Conservation (phyloP, 1,140 invertebrate genomes). For the Gonatopus flavifemur region DNA sequence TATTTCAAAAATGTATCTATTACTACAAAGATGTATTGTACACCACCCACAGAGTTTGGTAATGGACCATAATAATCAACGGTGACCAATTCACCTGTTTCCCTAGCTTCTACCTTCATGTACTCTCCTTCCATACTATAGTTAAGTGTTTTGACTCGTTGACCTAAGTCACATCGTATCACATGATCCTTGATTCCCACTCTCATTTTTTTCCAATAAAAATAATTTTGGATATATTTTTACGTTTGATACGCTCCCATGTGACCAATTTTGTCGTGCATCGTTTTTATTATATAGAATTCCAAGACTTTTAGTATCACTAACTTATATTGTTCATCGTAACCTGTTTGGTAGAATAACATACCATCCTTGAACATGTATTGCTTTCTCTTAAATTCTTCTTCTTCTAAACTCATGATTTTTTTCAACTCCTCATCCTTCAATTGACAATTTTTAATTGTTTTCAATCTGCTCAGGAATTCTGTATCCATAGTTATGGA, state of each 20-base stretch:
- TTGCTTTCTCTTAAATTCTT: too few relatives aligned
- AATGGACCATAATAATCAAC: too few relatives aligned
- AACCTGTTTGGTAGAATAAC: not conserved
- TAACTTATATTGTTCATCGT: not conserved
- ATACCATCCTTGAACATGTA: not conserved
- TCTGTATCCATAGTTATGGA: not conserved
- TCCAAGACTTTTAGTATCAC: too few relatives aligned
- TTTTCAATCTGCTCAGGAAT: not conserved
- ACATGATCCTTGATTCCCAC: not conserved
- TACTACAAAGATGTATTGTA: too few relatives aligned
- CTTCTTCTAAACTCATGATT: too few relatives aligned
- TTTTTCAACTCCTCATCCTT: not conserved
- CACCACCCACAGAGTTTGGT: too few relatives aligned
- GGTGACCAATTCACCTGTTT: too few relatives aligned
- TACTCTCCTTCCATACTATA: too few relatives aligned
- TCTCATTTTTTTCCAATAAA: slow-evolving; percentile 5
- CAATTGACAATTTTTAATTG: not conserved
- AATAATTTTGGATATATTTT: slow-evolving; percentile 1
- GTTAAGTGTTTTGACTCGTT: too few relatives aligned
- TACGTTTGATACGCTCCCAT: slow-evolving; percentile 9
- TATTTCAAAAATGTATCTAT: too few relatives aligned
- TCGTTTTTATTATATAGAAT: too few relatives aligned
- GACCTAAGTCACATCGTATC: not conserved
- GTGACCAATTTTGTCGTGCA: not conserved
- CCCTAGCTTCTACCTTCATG: too few relatives aligned